Percentiles rank a stretch among this genome's conserved stretches.
These are phyloP conservation scores for Amiota communis DNA, from an alignment of 2,888 invertebrate genomes.

Conservation along the genomic window DNA sequence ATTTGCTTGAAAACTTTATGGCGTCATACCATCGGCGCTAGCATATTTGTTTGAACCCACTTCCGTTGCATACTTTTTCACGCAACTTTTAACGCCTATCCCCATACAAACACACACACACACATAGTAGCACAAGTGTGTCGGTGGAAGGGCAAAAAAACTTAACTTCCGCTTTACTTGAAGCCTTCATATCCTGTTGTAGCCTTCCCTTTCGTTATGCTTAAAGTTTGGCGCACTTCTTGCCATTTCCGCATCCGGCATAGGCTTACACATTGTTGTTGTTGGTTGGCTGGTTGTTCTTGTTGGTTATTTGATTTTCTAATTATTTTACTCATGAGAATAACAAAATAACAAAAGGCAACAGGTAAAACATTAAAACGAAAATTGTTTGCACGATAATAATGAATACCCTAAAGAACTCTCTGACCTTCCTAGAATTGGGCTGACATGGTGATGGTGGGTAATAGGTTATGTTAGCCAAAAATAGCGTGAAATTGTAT, in stretches of 20 bases:
- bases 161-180: too few relatives aligned
- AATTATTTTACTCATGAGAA: constrained; percentile 66
- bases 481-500: background rate
- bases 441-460: background rate
- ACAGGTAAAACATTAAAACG: constrained; percentile 47
- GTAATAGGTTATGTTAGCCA: background rate
- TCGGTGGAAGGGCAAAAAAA: background rate
- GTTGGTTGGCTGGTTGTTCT: background rate
- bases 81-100: background rate
- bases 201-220: constrained; percentile 33
- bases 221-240: constrained; percentile 40
- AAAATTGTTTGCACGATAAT: too few relatives aligned
- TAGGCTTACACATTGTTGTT: background rate
- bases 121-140: background rate
- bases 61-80: constrained; percentile 12
- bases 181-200: constrained; percentile 31
- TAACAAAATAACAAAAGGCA: constrained; percentile 57
- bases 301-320: constrained; percentile 58
- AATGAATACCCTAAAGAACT: too few relatives aligned
- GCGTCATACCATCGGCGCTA: background rate
- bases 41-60: too few relatives aligned
- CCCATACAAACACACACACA: constrained; percentile 8
- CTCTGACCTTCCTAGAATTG: background rate
- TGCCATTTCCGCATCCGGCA: constrained; percentile 50
- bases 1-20: constrained; percentile 23